Base-by-base conservation (phyloP, 2,113 vertebrate species). In the Phasianus colchicus region DNA sequence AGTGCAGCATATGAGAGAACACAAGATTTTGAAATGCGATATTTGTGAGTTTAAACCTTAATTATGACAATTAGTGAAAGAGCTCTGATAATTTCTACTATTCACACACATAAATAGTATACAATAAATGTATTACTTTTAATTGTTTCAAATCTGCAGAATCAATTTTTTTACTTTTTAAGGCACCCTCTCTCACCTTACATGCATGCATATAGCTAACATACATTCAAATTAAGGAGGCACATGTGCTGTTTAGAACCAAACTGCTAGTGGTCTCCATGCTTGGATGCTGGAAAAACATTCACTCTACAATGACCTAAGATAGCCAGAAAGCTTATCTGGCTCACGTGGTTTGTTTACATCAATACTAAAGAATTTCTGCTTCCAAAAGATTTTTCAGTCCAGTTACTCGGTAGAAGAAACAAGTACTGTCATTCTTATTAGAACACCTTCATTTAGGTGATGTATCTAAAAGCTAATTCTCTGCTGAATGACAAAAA, bases 351-450 rank as follows among this genome's bases (percentile, higher is more conserved):
- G 70, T 30, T 8, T 57, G 30, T 82, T 93, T 83, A 84, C 43
- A 86, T 38, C 42, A 74, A 47, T 54, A 88, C 8, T 78, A 65
- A 92, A 55, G 5, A 71, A 77, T 78, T 92, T 38, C 80, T 90
- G 67, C 83, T 90, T 84, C 60, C 69, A 80, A 83, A 36, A 55
- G 55, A 65, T 11, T 89, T 89, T 79, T 73, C 79, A 83, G 76
- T 60, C 5, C 17, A 69, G 32, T 94, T 72, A 66, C 6, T 74
- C 65, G 81, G 27, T 45, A 84, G 78, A 90, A 86, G 32, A 84
- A 86, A 42, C 66, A 92, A 87, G 4, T 73, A 19, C 40, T 58
- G 42, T 55, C 29, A 74, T 71, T 76, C 88, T 71, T 32, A 63
- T 9, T 6, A 86, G 61, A 85, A 65, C 40, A 73, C 80, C 48